A percentile compares a stretch with the other conserved stretches of the same genome.
Conservation (phyloP, 2,113 vertebrate species). For the Polypterus bichir region DNA sequence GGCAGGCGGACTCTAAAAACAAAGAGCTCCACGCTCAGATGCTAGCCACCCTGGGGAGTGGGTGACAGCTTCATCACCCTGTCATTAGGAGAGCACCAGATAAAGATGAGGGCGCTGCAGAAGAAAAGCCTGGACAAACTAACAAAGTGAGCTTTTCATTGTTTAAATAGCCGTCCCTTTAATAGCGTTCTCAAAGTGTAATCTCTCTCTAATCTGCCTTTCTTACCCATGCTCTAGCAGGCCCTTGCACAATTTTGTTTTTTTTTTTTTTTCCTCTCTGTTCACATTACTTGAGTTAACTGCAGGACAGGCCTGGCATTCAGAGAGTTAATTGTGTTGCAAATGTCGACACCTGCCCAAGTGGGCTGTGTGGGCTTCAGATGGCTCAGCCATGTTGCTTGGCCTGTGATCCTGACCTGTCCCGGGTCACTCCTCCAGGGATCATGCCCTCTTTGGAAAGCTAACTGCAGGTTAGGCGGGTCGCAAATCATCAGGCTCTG, state of each 20-base stretch:
- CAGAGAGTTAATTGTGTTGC: conserved; percentile 50
- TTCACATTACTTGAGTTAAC: conserved; percentile 51
- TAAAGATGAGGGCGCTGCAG: conserved; percentile 32
- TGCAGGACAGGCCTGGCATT: conserved; percentile 34
- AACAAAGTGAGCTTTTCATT: conserved; percentile 49
- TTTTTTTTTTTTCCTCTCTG: conserved; percentile 37
- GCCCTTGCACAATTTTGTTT: conserved; percentile 36
- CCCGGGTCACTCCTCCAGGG: conserved; percentile 47
- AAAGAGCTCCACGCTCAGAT: conserved; percentile 45
- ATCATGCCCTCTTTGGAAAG: conserved; percentile 58
- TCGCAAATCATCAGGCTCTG: conserved; percentile 71
- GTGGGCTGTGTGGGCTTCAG: conserved; percentile 37
- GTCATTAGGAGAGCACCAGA: conserved; percentile 27
- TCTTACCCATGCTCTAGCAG: conserved; percentile 13
- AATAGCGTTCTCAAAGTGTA: conserved; percentile 58
- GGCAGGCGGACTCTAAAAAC: conserved; percentile 31
- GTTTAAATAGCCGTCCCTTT: conserved; percentile 48
- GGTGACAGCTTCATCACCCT: conserved; percentile 2
- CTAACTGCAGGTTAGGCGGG: conserved; percentile 66
- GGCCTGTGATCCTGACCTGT: conserved; percentile 31
- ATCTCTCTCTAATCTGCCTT: conserved; percentile 47
- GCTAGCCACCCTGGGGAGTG: conserved; percentile 33
- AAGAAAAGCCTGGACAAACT: conserved; percentile 41
- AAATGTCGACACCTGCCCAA: conserved; percentile 65
- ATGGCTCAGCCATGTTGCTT: conserved; percentile 21